Base-by-base conservation (phyloP, 2,113 vertebrate species). In the Cololabis saira region DNA sequence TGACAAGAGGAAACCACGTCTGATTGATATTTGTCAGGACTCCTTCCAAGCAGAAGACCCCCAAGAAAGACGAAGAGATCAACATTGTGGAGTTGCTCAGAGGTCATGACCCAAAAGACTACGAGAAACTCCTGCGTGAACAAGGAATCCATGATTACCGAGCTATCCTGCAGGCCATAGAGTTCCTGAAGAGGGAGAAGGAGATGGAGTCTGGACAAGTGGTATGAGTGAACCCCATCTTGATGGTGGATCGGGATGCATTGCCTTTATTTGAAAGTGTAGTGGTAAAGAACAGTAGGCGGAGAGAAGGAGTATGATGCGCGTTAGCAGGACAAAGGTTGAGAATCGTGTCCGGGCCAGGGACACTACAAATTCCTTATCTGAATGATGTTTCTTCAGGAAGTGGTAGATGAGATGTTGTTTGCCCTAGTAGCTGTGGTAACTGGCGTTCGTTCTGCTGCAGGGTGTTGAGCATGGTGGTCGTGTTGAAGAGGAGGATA, bases 101-200 rank as follows among this genome's bases (percentile, higher is more conserved):
- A 95, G 97, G 98, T 24, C 95, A 97, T n/a, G 96, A 99, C 80
- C 96, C 98, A 59, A 99, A 99, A 90, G 97, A 99, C 59, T 99
- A 97, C 59, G 98, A 99, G 84, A 96, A 93, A 90, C 96, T 98
- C 14, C 95, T 97, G 60, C 93, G 90, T 8, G 95, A 97, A 91
- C 95, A 99, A 44, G 94, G 95, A 54, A 98, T 99, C 83, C 95
- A 96, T 15, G 96, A 99, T 92, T 99, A 95, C 91, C 94, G 98
- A 4, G 95, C 95, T 50, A 95, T 99, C 48, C 94, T 99, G 45
- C 96, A 99, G 88, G 98, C 98, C 13, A 93, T 99, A 68, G 96
- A 98, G 74, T 85, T 95, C 78, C 89, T 99, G 61, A 99, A 98
- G 84, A 94, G 87, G 80, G 95, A 95, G 66, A 95, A 91, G 78